Evolutionary conservation across 2,113 vertebrate genomes (phyloP).

Genomic region (Dromiciops gliroides): DNA sequence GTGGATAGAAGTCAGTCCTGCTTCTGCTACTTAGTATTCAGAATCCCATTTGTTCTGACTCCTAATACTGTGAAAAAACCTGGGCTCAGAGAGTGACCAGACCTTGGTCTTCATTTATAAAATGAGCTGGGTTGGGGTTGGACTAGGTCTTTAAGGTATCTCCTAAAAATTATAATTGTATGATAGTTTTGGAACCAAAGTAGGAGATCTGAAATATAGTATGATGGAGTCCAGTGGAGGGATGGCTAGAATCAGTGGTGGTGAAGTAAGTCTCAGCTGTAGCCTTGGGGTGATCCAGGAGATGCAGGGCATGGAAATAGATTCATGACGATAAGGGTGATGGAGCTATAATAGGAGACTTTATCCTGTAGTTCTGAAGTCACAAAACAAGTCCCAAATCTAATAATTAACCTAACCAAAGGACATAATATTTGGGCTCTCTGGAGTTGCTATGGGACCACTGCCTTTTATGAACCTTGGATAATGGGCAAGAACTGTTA

Average conservation of each 20-base stretch:
- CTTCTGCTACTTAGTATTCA: not conserved
- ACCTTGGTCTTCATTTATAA: not conserved
- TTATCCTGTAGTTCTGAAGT: slow-evolving; percentile 22
- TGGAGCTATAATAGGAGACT: not conserved
- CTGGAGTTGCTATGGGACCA: slow-evolving; percentile 13
- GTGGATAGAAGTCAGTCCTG: not conserved
- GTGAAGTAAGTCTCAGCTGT: not conserved
- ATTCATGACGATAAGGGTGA: not conserved
- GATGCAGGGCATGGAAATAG: not conserved
- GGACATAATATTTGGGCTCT: slow-evolving; percentile 30
- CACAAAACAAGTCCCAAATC: slow-evolving; percentile 28
- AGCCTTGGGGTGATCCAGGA: not conserved
- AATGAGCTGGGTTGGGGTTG: not conserved
- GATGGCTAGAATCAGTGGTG: slow-evolving; percentile 19
- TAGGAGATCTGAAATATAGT: not conserved
- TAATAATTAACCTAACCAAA: slow-evolving; percentile 53
- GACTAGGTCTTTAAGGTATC: not conserved
- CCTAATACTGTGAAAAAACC: not conserved
- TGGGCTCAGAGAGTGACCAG: not conserved
- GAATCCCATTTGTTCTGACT: not conserved
- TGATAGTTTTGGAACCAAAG: not conserved
- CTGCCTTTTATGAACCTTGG: slow-evolving; percentile 26
- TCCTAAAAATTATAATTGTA: not conserved
- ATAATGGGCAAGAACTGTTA: not conserved
- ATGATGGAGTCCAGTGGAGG: not conserved